These are phyloP conservation scores for Nycticryphes semicollaris DNA, from an alignment of 2,113 vertebrate genomes.

Conservation along the genomic window DNA sequence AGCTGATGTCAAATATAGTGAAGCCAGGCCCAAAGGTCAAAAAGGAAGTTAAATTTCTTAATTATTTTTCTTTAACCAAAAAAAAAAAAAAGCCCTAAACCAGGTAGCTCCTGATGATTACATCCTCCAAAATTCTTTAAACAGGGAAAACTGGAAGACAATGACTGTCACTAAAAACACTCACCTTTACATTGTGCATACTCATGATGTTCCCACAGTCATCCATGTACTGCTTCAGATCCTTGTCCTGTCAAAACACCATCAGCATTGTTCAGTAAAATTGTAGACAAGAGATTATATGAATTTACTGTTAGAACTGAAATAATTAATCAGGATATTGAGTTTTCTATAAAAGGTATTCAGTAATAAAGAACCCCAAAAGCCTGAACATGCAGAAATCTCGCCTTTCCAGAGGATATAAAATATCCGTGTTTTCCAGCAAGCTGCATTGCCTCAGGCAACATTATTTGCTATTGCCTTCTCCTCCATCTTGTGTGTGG, in stretches of 20 bases:
- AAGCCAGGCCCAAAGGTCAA: neutral
- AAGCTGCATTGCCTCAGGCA: neutral
- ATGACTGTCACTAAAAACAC: neutral
- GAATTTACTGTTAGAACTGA: neutral
- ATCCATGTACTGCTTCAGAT: slow-evolving; percentile 99
- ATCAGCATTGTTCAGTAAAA: neutral
- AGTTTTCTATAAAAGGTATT: neutral
- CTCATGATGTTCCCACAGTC: slow-evolving; percentile 99
- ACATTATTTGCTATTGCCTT: neutral
- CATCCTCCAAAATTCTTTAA: neutral
- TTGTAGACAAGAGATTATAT: neutral
- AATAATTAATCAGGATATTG: neutral
- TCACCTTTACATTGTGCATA: slow-evolving; percentile 99
- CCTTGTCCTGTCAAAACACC: slow-evolving; percentile 88
- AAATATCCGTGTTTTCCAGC: neutral
- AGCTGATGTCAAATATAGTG: neutral
- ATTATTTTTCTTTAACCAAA: neutral
- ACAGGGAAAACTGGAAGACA: neutral
- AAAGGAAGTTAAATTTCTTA: neutral
- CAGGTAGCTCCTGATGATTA: neutral
- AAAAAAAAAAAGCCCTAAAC: neutral
- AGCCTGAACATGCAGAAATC: neutral
- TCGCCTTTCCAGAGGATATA: neutral
- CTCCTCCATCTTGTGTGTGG: neutral
- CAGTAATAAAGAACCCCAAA: rapidly evolving